phyloP scores from a whole-genome alignment of 2,113 vertebrate species.

The Thermophis baileyi region DNA sequence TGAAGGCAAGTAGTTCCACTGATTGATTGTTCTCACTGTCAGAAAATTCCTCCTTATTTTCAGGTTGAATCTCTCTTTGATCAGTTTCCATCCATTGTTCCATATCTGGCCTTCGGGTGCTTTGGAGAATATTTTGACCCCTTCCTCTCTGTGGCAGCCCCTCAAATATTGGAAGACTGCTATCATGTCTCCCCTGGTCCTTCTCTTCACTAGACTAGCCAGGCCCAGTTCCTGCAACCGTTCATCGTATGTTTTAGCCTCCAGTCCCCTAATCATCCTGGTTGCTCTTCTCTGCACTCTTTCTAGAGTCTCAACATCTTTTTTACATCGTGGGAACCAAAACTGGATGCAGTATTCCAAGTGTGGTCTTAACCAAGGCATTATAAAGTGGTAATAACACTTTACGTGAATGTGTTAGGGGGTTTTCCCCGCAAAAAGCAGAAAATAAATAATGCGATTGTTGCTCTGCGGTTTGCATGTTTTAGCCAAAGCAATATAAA shows the following conservation, averaged over 20 bases:
- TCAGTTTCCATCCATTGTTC: neutral
- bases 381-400: neutral
- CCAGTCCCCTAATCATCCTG: neutral
- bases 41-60: too few relatives aligned
- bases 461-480: neutral
- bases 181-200: neutral
- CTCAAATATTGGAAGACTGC: neutral
- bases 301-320: neutral
- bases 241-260: neutral
- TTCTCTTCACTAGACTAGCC: neutral
- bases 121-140: neutral
- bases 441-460: neutral
- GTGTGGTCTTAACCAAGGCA: neutral
- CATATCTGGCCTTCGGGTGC: too few relatives aligned
- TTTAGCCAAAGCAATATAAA: neutral
- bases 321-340: neutral
- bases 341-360: neutral
- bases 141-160: neutral
- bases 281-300: neutral
- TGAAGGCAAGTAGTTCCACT: neutral
- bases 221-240: neutral
- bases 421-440: accelerated
- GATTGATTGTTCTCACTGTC: neutral
- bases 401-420: neutral
- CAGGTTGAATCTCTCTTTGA: neutral